Conservation (phyloP, 1,140 invertebrate genomes). For the Ctenoplectra terminalis region DNA sequence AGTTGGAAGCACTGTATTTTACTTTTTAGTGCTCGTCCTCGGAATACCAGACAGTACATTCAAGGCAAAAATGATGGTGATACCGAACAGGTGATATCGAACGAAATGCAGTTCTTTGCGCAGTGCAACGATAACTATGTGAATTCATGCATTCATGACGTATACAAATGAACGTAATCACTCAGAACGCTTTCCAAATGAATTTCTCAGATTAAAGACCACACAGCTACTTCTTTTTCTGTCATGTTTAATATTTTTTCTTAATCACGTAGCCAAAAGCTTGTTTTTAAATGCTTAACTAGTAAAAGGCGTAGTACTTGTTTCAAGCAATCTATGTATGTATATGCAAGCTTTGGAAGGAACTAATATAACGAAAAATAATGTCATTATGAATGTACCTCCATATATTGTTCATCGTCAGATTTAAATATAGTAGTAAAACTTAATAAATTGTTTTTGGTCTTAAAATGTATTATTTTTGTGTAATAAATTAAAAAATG, state of each 20-base stretch:
- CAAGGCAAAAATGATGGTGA: too few species aligned
- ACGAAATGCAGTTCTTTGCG: constrained; percentile 37
- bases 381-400: too few species aligned
- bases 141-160: constrained; percentile 27
- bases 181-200: constrained; percentile 15
- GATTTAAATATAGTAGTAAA: too few species aligned
- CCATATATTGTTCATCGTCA: background rate
- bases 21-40: constrained; percentile 14
- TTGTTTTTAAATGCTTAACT: too few species aligned
- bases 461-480: too few species aligned
- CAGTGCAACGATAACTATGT: constrained; percentile 34
- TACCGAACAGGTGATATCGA: constrained; percentile 34
- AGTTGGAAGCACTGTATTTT: background rate
- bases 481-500: too few species aligned
- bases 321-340: too few species aligned
- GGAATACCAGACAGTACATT: background rate
- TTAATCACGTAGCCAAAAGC: too few species aligned
- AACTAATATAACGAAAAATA: too few species aligned
- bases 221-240: background rate
- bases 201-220: constrained; percentile 4
- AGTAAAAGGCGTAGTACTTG: too few species aligned
- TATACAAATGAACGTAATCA: constrained; percentile 13
- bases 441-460: too few species aligned
- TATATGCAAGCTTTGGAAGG: too few species aligned
- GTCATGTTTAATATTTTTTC: background rate